Evolutionary conservation across 2,797 vertebrate species (phyloP).

Genomic region (Fringilla coelebs): DNA sequence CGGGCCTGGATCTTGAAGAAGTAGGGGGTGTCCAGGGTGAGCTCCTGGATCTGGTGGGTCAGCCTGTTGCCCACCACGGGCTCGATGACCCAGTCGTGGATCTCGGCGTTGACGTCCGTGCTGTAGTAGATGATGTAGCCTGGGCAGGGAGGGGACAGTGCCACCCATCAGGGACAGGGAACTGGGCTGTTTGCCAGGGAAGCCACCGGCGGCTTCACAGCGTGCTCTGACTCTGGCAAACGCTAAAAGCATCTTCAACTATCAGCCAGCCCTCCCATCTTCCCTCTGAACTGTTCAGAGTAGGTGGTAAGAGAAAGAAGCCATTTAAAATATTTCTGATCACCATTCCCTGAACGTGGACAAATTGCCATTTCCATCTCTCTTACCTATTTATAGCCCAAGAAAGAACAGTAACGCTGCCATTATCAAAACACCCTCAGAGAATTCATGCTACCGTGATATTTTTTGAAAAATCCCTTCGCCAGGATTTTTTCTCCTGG

Average conservation of each 20-base stretch:
- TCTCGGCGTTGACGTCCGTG: slow-evolving; percentile 93
- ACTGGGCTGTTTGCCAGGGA: too few relatives aligned
- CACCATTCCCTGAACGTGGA: neutral
- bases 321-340: neutral
- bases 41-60: slow-evolving; percentile 97
- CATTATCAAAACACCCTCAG: neutral
- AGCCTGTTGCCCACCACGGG: slow-evolving; percentile 95
- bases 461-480: too few relatives aligned
- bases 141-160: slow-evolving; percentile 34
- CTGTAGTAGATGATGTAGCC: slow-evolving; percentile 99
- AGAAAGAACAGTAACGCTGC: neutral
- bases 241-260: neutral
- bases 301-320: neutral
- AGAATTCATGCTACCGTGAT: neutral
- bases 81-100: slow-evolving; percentile 98
- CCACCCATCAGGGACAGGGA: neutral
- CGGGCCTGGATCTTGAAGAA: slow-evolving; percentile 99
- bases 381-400: neutral
- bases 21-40: slow-evolving; percentile 95
- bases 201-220: too few relatives aligned
- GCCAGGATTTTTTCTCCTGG: too few relatives aligned
- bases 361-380: neutral
- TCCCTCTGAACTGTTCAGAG: neutral
- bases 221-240: neutral
- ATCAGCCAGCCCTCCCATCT: neutral